Percentiles rank a stretch among this genome's conserved stretches.
Conservation (phyloP, 2,113 vertebrate species). For the Catagonus wagneri region DNA sequence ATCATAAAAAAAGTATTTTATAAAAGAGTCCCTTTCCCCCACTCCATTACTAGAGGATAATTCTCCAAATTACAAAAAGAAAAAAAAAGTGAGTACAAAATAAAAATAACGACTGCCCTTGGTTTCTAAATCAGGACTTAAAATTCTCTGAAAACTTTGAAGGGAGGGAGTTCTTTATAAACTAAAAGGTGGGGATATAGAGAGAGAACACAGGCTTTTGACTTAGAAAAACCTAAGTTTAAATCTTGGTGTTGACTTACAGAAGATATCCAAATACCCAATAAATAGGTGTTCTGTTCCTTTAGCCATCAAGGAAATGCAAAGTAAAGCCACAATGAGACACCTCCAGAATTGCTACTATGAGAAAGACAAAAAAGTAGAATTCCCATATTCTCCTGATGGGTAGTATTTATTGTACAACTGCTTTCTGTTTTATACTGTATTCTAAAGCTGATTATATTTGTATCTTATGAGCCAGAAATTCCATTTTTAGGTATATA, state of each 20-base stretch:
- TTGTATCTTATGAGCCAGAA: not conserved
- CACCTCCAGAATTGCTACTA: not conserved
- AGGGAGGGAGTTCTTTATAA: not conserved
- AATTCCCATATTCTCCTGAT: not conserved
- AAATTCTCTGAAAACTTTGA: not conserved
- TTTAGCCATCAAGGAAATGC: not conserved
- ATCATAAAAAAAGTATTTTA: not conserved
- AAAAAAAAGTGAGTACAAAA: conserved; percentile 15
- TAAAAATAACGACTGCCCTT: conserved; percentile 33
- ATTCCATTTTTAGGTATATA: not conserved
- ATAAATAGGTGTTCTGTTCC: not conserved
- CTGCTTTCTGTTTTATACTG: not conserved
- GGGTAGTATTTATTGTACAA: not conserved
- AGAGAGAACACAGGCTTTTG: not conserved
- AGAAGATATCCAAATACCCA: not conserved
- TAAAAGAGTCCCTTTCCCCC: not conserved
- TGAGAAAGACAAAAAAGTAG: not conserved
- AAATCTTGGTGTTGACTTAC: not conserved
- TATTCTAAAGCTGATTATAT: not conserved
- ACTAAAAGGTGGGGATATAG: not conserved
- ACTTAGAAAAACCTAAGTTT: not conserved
- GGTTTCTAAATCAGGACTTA: conserved; percentile 21
- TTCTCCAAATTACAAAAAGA: conserved; percentile 34
- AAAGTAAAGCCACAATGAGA: conserved; percentile 19
- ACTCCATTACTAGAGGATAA: conserved; percentile 16